phyloP scores from a whole-genome alignment of 37 sponge, comb jelly and placozoan genomes.

The Ephydatia muelleri region DNA sequence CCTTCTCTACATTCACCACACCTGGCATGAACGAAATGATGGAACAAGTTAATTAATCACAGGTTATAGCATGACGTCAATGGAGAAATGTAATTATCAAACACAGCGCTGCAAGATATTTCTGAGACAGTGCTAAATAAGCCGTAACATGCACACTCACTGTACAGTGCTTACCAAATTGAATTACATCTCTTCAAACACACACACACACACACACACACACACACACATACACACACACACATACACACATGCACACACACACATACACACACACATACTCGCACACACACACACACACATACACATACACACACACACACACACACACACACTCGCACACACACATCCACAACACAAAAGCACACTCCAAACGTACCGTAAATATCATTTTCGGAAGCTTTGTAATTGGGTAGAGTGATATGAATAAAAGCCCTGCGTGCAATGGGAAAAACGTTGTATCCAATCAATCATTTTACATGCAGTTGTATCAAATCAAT shows the following conservation, averaged over 20 bases:
- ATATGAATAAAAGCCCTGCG: not conserved
- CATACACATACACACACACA: conserved; percentile 28
- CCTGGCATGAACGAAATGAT: not conserved
- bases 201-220: conserved; percentile 13
- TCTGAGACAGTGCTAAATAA: no score
- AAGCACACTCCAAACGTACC: conserved; percentile 11
- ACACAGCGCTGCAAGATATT: no score
- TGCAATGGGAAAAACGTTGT: not conserved
- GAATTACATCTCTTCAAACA: conserved; percentile 16
- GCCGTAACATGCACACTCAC: no score
- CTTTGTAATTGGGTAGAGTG: not conserved
- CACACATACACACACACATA: conserved; percentile 17
- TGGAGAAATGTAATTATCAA: no score
- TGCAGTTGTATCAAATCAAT: no score
- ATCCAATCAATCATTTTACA: no score
- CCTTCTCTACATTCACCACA: not conserved
- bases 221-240: conserved; percentile 10
- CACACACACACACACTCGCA: conserved; percentile 6
- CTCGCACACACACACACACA: conserved; percentile 31
- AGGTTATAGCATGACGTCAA: no score
- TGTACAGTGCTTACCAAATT: no score
- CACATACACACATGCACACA: conserved; percentile 6
- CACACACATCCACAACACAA: conserved; percentile 15
- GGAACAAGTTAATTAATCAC: no score
- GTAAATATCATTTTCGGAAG: not conserved